Evolutionary conservation across 2,888 invertebrate genomes (phyloP).

Genomic region (Papilio gigon): DNA sequence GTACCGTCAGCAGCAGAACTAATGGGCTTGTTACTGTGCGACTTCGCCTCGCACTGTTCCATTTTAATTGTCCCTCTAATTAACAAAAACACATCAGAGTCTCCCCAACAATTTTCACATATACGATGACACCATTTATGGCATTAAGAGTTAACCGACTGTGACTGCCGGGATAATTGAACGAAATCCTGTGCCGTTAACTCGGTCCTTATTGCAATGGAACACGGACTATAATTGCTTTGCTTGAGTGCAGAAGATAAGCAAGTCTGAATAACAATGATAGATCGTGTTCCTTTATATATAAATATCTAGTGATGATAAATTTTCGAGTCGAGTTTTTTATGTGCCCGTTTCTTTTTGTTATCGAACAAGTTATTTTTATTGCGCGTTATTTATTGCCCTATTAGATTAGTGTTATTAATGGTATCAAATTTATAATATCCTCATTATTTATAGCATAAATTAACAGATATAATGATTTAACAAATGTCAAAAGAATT

Average conservation of each 20-base stretch:
- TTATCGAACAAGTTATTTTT: constrained; percentile 41
- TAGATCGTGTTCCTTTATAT: constrained; percentile 41
- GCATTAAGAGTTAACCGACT: constrained; percentile 41
- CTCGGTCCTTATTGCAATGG: background rate
- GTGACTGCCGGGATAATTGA: constrained; percentile 36
- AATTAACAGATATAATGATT: constrained; percentile 34
- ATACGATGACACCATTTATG: constrained; percentile 46
- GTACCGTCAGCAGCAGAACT: constrained; percentile 25
- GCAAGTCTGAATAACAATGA: constrained; percentile 38
- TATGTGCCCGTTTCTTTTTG: constrained; percentile 34
- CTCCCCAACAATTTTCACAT: constrained; percentile 33
- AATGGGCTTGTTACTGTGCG: constrained; percentile 15
- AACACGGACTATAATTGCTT: constrained; percentile 4
- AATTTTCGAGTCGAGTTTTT: constrained; percentile 43
- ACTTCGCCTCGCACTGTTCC: background rate
- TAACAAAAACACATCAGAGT: constrained; percentile 30
- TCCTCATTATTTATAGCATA: constrained; percentile 32
- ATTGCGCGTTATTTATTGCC: constrained; percentile 40
- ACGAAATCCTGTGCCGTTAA: background rate
- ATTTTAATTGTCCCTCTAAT: constrained; percentile 32
- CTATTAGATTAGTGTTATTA: constrained; percentile 41
- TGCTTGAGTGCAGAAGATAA: background rate
- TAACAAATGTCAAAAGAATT: constrained; percentile 15
- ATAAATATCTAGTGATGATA: constrained; percentile 44
- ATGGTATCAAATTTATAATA: constrained; percentile 34